Evolutionary conservation across 2,888 invertebrate genomes (phyloP).

Genomic region (Tineola bisselliella): DNA sequence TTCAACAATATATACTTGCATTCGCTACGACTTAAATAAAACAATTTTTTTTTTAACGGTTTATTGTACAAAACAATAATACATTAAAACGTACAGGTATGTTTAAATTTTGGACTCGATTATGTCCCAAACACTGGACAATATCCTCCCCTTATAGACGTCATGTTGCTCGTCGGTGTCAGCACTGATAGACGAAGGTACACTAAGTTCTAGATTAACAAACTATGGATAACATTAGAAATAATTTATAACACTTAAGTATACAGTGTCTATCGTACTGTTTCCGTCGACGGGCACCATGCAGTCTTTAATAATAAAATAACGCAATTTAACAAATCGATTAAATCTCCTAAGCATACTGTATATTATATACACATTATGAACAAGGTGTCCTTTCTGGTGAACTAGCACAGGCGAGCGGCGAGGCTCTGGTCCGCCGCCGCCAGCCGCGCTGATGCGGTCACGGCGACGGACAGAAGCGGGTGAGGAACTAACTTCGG

Average conservation of each 20-base stretch:
- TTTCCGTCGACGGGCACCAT: conserved; percentile 65
- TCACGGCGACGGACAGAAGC: conserved; percentile 55
- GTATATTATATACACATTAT: conserved; percentile 66
- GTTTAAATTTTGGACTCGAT: conserved; percentile 63
- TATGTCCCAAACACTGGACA: conserved; percentile 66
- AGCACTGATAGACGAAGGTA: conserved; percentile 61
- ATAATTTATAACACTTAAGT: conserved; percentile 58
- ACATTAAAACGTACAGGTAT: conserved; percentile 71
- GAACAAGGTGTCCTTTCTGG: conserved; percentile 57
- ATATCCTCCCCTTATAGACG: conserved; percentile 65
- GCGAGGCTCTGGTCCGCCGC: conserved; percentile 14
- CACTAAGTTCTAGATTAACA: conserved; percentile 58
- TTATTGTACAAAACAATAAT: conserved; percentile 71
- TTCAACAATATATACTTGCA: too few species aligned
- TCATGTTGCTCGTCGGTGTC: conserved; percentile 67
- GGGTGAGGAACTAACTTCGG: conserved; percentile 57
- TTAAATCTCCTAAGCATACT: conserved; percentile 66
- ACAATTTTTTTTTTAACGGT: conserved; percentile 61
- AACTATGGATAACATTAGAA: conserved; percentile 45
- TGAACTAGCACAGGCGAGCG: conserved; percentile 35
- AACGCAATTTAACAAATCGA: conserved; percentile 65
- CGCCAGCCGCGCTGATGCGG: conserved; percentile 29
- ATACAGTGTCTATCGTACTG: conserved; percentile 66
- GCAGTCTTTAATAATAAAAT: conserved; percentile 63
- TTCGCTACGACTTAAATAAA: too few species aligned